Base-by-base conservation (phyloP, 2,888 invertebrate species). In the Dendrolimus pini region DNA sequence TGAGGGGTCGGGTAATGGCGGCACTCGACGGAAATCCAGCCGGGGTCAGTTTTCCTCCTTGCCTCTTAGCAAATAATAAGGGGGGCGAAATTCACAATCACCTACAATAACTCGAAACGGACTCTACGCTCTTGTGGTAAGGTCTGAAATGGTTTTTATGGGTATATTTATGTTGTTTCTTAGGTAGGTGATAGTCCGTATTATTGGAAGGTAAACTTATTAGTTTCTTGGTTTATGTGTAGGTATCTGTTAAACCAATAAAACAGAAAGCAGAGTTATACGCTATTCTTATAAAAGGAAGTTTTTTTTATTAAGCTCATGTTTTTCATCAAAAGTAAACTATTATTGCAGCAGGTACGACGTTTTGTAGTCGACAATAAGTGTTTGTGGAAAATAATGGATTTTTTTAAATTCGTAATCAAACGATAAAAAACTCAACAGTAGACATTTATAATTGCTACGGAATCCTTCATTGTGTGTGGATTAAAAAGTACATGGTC, bases 1-100 rank as follows among this genome's bases (percentile, higher is more conserved):
- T 77, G 75, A 79, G 78, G 80, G 75, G 71, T 65, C 68, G 64
- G 64, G 72, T 82, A 80, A 82, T 78, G 77, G 78, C 75, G 73
- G 69, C 73, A 68, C 72, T 71, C 62, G 67, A 64, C 78, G 83
- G 82, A 80, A 77, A 71, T 72, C 66, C 69, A 71, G 71, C 73
- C 68, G 66, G 74, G 77, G 75, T 75, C 78, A 74, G 73, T 71
- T 73, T 71, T 64, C 61, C 62, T 65, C 65, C 69, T 72, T 75
- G 71, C 70, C 72, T 74, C 74, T 71, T 66, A 61, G 71, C 70
- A 77, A 80, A 79, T 78, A 78, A 68, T 69, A 65, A 64, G 70
- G 70, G 68, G 66, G 68, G 71, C 71, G 67, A 66, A 64, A 62
- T 58, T 42, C 58, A n/a, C 41, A 54, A 42, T 14, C 12, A 12